Evolutionary conservation across 2,797 vertebrate genomes (phyloP).

Genomic region (Anomalospiza imberbis): DNA sequence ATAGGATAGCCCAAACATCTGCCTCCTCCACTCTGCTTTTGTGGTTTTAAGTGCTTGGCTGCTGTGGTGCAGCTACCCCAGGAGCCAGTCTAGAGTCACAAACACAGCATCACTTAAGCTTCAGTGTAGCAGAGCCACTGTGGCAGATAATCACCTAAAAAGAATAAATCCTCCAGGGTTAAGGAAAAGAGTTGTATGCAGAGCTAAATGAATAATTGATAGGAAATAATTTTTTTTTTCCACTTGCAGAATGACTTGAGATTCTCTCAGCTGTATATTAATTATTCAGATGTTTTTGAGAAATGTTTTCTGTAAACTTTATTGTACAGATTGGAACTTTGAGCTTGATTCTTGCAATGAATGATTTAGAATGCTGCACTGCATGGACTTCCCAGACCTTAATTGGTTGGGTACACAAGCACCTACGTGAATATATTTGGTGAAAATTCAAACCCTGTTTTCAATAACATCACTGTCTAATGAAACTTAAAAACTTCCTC

Average conservation of each 20-base stretch:
- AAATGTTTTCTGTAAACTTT: background rate
- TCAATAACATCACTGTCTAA: background rate
- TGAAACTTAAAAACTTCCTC: conserved; percentile 1
- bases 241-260: background rate
- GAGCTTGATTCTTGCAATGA: background rate
- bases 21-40: background rate
- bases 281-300: conserved; percentile 55
- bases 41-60: background rate
- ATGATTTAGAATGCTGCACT: background rate
- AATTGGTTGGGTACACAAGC: background rate
- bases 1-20: background rate
- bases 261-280: conserved; percentile 33
- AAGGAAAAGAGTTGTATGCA: conserved; percentile 3
- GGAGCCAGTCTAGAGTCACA: background rate
- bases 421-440: background rate
- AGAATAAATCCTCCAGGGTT: conserved; percentile 44
- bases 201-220: conserved; percentile 50
- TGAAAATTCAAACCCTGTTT: background rate
- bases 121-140: background rate
- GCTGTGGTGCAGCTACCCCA: background rate
- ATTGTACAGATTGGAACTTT: conserved; percentile 2
- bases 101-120: background rate
- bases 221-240: background rate
- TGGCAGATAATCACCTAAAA: conserved; percentile 36
- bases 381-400: background rate